Conservation (phyloP, 2,113 vertebrate species). For the Corythornis cristatus region DNA sequence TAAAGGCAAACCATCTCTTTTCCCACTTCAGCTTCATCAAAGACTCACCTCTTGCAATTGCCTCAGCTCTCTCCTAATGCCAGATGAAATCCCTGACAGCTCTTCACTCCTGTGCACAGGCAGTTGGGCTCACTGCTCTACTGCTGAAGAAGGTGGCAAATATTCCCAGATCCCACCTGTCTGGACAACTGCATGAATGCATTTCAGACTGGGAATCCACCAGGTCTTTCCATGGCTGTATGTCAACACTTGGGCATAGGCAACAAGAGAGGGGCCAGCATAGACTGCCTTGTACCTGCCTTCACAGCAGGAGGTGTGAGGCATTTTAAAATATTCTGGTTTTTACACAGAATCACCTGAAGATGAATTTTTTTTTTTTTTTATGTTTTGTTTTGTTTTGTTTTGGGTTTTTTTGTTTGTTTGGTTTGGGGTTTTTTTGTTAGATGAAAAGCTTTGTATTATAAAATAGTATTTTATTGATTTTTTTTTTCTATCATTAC, state of each 20-base stretch:
- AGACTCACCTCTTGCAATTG: neutral
- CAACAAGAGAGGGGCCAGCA: fast-evolving
- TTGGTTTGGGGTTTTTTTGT: neutral
- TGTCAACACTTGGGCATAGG: neutral
- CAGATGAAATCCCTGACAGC: neutral
- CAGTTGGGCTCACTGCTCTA: fast-evolving
- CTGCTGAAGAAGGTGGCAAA: fast-evolving
- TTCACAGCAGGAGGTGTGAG: neutral
- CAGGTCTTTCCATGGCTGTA: neutral
- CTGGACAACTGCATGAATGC: fast-evolving
- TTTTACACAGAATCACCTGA: neutral
- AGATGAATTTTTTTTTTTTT: neutral
- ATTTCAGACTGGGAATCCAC: neutral
- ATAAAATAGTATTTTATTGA: neutral
- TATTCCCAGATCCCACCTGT: neutral
- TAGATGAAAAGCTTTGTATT: neutral
- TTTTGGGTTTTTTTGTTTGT: no score
- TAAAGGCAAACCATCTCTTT: neutral
- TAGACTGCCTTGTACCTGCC: neutral
- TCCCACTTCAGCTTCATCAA: neutral
- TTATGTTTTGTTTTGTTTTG: no score
- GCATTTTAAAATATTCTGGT: neutral
- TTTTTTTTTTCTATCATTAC: neutral
- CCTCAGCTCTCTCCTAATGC: neutral
- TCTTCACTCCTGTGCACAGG: fast-evolving